phyloP scores from a whole-genome alignment of 2,797 vertebrate species.

The Triplophysa yarkandensis region DNA sequence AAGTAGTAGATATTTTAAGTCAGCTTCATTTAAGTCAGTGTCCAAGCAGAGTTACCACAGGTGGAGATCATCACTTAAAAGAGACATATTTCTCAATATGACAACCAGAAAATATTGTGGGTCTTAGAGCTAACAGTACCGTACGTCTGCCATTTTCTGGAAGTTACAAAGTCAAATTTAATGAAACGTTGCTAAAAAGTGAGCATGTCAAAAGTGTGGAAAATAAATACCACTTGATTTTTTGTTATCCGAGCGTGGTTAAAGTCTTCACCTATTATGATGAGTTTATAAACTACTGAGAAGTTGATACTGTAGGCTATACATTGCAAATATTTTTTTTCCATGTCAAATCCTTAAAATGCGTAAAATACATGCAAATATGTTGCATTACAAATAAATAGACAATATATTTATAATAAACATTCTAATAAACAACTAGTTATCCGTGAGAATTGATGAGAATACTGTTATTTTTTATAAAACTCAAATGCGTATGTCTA shows the following conservation, averaged over 20 bases:
- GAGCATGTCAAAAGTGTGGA: not conserved
- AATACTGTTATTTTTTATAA: not conserved
- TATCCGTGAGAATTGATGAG: not conserved
- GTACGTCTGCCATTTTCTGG: not conserved
- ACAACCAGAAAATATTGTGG: not conserved
- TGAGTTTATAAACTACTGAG: not conserved
- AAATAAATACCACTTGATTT: not conserved
- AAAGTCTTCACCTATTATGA: not conserved
- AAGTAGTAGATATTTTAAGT: not conserved
- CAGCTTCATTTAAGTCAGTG: not conserved
- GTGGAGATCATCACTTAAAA: not conserved
- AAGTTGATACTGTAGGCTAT: not conserved
- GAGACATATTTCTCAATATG: not conserved
- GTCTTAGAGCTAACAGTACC: not conserved
- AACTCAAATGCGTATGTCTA: slow-evolving; percentile 4
- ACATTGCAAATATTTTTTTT: not conserved
- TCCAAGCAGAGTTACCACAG: not conserved
- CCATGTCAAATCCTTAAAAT: too few species aligned
- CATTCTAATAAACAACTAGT: too few species aligned
- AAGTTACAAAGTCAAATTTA: not conserved
- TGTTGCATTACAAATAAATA: too few species aligned
- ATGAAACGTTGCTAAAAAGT: not conserved
- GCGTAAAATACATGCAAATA: too few species aligned
- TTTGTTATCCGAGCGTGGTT: not conserved
- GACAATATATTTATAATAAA: too few species aligned